Evolutionary conservation across 1,140 invertebrate genomes (phyloP), one percentile per base, ranked within the genome.

Genomic region (Littorina saxatilis): DNA sequence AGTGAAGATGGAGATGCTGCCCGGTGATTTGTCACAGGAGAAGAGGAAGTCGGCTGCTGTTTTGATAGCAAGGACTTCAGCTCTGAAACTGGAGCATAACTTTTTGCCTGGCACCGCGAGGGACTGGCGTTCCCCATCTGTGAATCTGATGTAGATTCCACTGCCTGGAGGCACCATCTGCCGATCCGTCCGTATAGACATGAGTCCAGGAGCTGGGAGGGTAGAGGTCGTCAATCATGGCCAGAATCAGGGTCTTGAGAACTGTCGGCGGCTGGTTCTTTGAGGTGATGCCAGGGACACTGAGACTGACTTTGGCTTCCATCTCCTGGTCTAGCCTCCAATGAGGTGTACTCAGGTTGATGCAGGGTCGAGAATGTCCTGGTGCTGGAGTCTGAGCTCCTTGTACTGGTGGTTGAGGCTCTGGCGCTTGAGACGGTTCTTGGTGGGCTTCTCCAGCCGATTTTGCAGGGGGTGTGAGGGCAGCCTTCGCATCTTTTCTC

Each of bases 371-470:
- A 37, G 66, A 27, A 68, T 23, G 29, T 68, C 66, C 9, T 3
- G 17, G 66, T 68, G 23, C 29, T 68, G 66, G 17, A 27, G 27
- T 68, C 27, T 68, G 9, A 68, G 66, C 29, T 27, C 9, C 66
- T 68, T 68, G 40, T 74, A 74, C 47, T 74, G 72, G 39, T 74
- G 72, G 72, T 74, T 74, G 43, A 80, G 63, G 37, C 79, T 80
- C 35, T 80, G 79, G n/a, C 79, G 27, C 52, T 80, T 80, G 40
- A 80, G 66, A 2, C 79, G 63, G 79, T 52, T 80, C 35, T 80
- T 80, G 20, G 79, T 50, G 61, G 61, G 72, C 39, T 74, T 39
- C 47, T 74, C 1, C 15, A 80, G 66, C 39, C 63, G 72, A 29
- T 9, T 15, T 27, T 80, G 79, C 17, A 80, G 66, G 37, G 61